Evolutionary conservation across 2,888 invertebrate species (phyloP), one percentile per base, ranked within the genome.

Genomic region (Euphydryas editha): DNA sequence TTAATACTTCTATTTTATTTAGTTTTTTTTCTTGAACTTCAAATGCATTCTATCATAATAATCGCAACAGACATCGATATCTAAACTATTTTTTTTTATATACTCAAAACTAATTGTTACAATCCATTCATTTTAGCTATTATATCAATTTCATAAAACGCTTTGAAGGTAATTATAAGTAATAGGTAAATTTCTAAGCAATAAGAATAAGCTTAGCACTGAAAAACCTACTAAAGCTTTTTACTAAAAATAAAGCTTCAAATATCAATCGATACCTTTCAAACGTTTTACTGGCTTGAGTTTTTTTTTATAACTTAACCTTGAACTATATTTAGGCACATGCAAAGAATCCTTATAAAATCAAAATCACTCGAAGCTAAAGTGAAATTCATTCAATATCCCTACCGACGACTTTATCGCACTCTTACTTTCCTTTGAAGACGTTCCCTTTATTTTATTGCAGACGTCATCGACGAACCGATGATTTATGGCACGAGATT

Each of bases 401-500:
- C 66, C 59, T 70, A 71, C 62, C 67, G 57, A 71, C 69, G 65
- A 67, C 69, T 74, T 70, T 70, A 72, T 74, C 73, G 68, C 65
- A 68, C 62, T 69, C 62, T 62, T 68, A 70, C 68, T 71, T 72
- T 75, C 68, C 71, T 73, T 71, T 68, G 70, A 72, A 68, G 68
- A 69, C 67, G 67, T 70, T 73, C 68, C 69, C 73, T 72, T 71
- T 80, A 78, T 75, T 78, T 77, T 76, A 81, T 79, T 78, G 80
- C 81, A 73, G 75, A 80, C 81, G 81, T 82, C 84, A 89, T 87
- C 86, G 88, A 83, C 79, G 80, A 73, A 72, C 69, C 66, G 75
- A 85, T 91, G 90, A 92, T 92, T 91, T 89, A 92, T 90, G 81
- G 78, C 75, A 76, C 76, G 75, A 68, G 81, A 92, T 88, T 88